Evolutionary conservation across 2,113 vertebrate species (phyloP), one percentile per base, ranked within the genome.

Genomic region (Microcebus murinus): DNA sequence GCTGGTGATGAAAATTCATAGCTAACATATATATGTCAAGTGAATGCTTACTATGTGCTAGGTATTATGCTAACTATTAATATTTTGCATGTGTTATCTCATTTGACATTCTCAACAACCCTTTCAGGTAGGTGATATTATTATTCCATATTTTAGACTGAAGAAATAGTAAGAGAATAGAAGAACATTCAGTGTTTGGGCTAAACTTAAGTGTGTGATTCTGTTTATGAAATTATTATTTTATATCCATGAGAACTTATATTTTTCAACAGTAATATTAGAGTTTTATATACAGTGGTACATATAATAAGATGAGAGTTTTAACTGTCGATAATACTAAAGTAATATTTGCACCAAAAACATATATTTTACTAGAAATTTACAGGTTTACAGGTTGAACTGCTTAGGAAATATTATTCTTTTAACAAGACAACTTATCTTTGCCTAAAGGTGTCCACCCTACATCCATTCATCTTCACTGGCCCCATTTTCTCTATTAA

Each of bases 191-290:
- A 87, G 31, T 74, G 88, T 76, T 81, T 15, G 25, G 23, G 11
- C 74, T 59, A 70, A 55, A 59, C 17, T 59, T 87, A 55, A 87
- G 13, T 90, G 20, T 95, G 6, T 84, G 18, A 29, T 86, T 94
- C 34, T 85, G 11, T 87, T 76, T 90, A 48, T 77, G 61, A 94
- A 87, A 45, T 83, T 73, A 42, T 48, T 63, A 1, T 90, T 96
- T 87, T 86, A 52, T 85, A 74, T 10, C 42, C 34, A n/a, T 83
- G 70, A 91, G 63, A 95, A 73, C 31, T 90, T 76, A 74, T 0
- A 85, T 45, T 91, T 84, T 93, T 68, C 39, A 91, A 7, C 12
- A 91, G 68, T 90, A 63, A 65, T 84, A 45, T 68, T 89, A 52
- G 79, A 63, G 29, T 74, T 93, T 90, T 61, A 42, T 90, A 39